Percentiles rank a stretch among this genome's conserved stretches.
phyloP scores from a whole-genome alignment of 2,113 vertebrate genomes.

The Cinclus cinclus region DNA sequence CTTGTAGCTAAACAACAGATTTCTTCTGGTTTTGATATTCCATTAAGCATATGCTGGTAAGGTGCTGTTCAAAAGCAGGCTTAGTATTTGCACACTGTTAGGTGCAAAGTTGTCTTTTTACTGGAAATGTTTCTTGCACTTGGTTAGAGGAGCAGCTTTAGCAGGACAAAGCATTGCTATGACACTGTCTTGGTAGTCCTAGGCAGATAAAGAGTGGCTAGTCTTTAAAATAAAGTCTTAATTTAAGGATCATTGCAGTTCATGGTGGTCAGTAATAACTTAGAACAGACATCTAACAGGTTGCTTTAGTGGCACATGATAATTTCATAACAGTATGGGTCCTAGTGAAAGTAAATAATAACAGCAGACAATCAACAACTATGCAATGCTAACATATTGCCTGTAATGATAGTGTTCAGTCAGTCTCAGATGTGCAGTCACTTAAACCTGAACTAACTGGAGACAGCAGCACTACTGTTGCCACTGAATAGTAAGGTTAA shows the following conservation, averaged over 20 bases:
- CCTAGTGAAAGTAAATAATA: neutral
- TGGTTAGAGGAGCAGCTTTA: neutral
- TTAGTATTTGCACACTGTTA: neutral
- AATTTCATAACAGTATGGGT: neutral
- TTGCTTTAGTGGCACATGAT: neutral
- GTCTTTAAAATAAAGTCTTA: neutral
- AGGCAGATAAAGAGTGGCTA: neutral
- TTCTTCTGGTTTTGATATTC: neutral
- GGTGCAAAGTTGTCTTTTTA: neutral
- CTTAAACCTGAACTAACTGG: neutral
- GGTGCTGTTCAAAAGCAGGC: neutral
- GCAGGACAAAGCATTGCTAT: neutral
- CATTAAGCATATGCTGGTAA: neutral
- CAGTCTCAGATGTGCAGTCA: neutral
- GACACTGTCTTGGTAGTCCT: neutral
- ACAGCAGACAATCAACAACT: neutral
- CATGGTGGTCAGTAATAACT: neutral
- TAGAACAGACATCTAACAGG: neutral
- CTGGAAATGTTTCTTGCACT: neutral
- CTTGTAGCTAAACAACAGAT: neutral
- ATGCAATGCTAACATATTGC: neutral
- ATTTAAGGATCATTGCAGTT: neutral
- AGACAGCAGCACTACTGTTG: neutral
- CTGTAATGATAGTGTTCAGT: neutral
- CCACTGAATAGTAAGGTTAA: neutral